Conservation (phyloP, 2,797 vertebrate genomes). For the Hippopotamyrus pictus region DNA sequence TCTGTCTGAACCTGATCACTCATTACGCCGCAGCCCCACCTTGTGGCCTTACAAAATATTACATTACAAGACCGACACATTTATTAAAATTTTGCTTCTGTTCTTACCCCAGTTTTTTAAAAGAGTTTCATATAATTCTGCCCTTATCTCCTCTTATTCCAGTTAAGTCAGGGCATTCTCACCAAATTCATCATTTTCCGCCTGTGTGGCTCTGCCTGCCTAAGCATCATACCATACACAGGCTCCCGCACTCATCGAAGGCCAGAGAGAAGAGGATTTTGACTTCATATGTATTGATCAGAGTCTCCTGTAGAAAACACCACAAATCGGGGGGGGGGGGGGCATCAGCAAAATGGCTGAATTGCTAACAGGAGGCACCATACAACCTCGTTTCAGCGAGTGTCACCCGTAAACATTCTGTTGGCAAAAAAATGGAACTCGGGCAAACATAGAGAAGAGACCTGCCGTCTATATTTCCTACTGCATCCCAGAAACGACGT, state of each 20-base stretch:
- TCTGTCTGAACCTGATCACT: not conserved
- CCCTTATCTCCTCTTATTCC: not conserved
- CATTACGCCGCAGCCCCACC: not conserved
- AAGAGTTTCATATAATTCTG: not conserved
- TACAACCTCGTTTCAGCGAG: not conserved
- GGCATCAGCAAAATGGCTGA: not conserved
- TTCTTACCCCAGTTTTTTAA: not conserved
- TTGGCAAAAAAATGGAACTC: not conserved
- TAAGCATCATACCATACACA: not conserved
- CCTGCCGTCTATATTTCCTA: not conserved
- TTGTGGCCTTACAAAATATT: not conserved
- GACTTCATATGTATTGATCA: not conserved
- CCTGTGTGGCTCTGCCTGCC: not conserved
- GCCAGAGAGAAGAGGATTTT: not conserved
- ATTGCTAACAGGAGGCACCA: not conserved
- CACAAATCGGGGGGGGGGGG: not conserved
- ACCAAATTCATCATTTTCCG: not conserved
- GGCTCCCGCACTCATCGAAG: not conserved
- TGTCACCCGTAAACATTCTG: not conserved
- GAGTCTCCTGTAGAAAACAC: not conserved
- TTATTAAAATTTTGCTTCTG: not conserved
- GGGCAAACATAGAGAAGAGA: not conserved
- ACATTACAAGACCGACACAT: not conserved
- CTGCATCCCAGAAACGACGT: not conserved
- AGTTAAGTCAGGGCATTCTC: not conserved